Evolutionary conservation across 1,140 invertebrate species (phyloP).

Genomic region (Ctenoplectra terminalis): DNA sequence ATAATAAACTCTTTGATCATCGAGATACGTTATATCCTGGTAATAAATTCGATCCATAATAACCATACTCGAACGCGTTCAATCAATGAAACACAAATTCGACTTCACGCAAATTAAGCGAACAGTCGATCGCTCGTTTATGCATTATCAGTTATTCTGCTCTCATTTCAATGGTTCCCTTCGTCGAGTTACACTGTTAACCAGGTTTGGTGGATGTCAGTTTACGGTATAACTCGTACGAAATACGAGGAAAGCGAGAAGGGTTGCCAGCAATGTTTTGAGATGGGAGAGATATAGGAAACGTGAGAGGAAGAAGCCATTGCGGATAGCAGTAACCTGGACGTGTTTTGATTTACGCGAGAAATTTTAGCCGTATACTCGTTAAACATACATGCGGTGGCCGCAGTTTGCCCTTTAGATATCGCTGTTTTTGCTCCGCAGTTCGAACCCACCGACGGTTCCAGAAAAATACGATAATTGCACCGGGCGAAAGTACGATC

Average conservation of each 20-base stretch:
- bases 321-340: slow-evolving; percentile 16
- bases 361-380: slow-evolving; percentile 34
- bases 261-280: slow-evolving; percentile 17
- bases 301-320: slow-evolving; percentile 18
- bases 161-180: background rate
- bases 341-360: slow-evolving; percentile 29
- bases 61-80: background rate
- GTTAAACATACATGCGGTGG: background rate
- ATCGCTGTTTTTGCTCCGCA: background rate
- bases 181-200: background rate
- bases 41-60: background rate
- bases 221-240: background rate
- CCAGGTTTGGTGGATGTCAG: background rate
- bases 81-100: background rate
- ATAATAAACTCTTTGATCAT: background rate
- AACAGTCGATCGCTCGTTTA: background rate
- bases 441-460: background rate
- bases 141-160: background rate
- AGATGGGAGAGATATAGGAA: slow-evolving; percentile 14
- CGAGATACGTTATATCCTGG: background rate
- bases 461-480: background rate
- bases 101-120: background rate
- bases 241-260: slow-evolving; percentile 5
- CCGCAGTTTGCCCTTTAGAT: slow-evolving; percentile 4
- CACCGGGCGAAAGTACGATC: background rate